phyloP scores from a whole-genome alignment of 2,888 invertebrate genomes.

The Zaprionus lineosus region DNA sequence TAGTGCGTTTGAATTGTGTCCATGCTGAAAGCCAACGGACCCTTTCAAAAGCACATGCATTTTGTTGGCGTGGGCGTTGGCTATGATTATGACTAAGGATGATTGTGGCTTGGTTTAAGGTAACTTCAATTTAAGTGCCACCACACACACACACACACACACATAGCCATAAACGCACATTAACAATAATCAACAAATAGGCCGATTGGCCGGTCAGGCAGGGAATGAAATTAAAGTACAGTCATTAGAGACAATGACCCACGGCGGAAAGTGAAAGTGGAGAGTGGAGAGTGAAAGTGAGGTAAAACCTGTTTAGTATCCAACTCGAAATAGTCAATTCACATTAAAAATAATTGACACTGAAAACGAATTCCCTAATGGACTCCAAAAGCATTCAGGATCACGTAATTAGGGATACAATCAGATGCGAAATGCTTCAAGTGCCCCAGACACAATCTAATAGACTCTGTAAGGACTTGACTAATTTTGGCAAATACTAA shows the following conservation, averaged over 20 bases:
- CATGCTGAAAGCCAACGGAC: background rate
- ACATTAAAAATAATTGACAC: slow-evolving; percentile 10
- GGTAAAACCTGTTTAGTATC: no score
- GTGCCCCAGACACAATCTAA: no score
- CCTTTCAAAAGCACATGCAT: background rate
- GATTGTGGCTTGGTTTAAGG: slow-evolving; percentile 2
- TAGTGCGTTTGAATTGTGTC: no score
- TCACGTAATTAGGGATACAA: background rate
- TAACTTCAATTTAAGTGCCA: slow-evolving; percentile 6
- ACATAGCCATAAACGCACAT: no score
- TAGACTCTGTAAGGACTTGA: no score
- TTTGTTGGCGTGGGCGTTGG: background rate
- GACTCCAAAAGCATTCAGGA: background rate
- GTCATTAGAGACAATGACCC: slow-evolving; percentile 22
- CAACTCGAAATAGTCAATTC: background rate
- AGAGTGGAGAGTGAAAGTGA: no score
- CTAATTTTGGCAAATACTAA: no score
- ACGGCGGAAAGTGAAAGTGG: background rate
- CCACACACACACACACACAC: no score
- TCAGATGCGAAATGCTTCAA: background rate
- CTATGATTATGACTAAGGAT: slow-evolving; percentile 9
- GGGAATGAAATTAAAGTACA: slow-evolving; percentile 22
- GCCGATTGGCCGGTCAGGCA: background rate
- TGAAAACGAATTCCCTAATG: slow-evolving; percentile 5
- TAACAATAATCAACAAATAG: slow-evolving; percentile 29